phyloP scores from a whole-genome alignment of 2,888 invertebrate species.

The Mythimna impura region DNA sequence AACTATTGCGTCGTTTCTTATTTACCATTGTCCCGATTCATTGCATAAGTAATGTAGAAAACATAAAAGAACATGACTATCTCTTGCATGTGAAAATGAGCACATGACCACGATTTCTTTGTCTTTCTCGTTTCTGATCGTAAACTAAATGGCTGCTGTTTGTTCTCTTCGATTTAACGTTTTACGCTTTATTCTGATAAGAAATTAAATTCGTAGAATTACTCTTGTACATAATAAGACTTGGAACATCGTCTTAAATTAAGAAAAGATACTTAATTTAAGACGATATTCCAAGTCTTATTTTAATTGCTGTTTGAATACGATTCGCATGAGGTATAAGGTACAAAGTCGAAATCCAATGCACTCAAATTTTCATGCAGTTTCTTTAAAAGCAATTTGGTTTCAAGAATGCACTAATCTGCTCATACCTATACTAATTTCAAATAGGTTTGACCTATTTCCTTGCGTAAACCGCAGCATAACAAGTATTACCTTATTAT shows the following conservation, averaged over 20 bases:
- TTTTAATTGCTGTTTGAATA: background rate
- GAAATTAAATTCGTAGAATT: background rate
- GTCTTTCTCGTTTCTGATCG: conserved; percentile 17
- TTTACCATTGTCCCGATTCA: conserved; percentile 21
- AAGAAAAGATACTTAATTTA: background rate
- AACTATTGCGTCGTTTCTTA: conserved; percentile 34
- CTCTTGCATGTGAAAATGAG: conserved; percentile 34
- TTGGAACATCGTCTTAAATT: too few relatives aligned
- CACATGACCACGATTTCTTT: conserved; percentile 31
- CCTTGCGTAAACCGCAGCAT: conserved; percentile 16
- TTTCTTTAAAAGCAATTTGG: background rate
- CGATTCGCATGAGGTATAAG: background rate
- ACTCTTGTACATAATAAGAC: too few relatives aligned
- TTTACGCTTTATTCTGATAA: background rate
- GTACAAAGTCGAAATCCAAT: background rate
- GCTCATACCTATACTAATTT: background rate
- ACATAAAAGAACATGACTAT: conserved; percentile 41
- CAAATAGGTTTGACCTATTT: conserved; percentile 47
- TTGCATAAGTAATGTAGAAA: conserved; percentile 36
- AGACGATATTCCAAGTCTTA: background rate
- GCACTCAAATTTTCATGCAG: background rate
- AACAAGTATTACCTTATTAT: conserved; percentile 25
- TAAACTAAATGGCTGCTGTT: conserved; percentile 1
- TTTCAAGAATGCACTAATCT: background rate
- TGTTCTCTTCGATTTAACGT: background rate